Evolutionary conservation across 1,140 invertebrate species (phyloP).

Genomic region (Paraescarpia echinospica): DNA sequence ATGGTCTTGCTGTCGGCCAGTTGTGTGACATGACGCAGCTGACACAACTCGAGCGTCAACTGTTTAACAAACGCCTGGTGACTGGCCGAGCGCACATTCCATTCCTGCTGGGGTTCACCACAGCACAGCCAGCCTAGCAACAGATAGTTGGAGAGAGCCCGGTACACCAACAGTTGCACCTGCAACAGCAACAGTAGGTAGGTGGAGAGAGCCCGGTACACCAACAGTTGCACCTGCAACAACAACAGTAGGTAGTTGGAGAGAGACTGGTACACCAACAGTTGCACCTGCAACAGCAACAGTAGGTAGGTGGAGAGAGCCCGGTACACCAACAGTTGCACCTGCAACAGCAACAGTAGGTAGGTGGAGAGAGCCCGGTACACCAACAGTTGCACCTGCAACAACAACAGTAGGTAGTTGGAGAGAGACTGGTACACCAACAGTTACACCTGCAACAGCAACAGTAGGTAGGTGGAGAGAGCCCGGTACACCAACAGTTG

Average conservation of each 20-base stretch:
- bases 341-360: not conserved
- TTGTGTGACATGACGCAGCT: conserved; percentile 42
- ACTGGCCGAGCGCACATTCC: not conserved
- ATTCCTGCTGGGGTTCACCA: not conserved
- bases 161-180: not conserved
- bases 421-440: not conserved
- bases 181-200: not conserved
- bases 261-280: not conserved
- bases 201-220: not conserved
- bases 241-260: not conserved
- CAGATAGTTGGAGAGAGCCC: not conserved
- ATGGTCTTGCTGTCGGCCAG: conserved; percentile 44
- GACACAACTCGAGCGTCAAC: conserved; percentile 51
- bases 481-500: not conserved
- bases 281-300: not conserved
- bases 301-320: not conserved
- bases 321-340: not conserved
- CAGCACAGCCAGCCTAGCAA: not conserved
- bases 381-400: not conserved
- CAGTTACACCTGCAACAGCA: not conserved
- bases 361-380: not conserved
- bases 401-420: not conserved
- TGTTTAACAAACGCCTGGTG: conserved; percentile 49
- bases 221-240: not conserved
- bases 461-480: not conserved